Conservation (phyloP, 2,797 vertebrate species). For the Gadopsis marmoratus region DNA sequence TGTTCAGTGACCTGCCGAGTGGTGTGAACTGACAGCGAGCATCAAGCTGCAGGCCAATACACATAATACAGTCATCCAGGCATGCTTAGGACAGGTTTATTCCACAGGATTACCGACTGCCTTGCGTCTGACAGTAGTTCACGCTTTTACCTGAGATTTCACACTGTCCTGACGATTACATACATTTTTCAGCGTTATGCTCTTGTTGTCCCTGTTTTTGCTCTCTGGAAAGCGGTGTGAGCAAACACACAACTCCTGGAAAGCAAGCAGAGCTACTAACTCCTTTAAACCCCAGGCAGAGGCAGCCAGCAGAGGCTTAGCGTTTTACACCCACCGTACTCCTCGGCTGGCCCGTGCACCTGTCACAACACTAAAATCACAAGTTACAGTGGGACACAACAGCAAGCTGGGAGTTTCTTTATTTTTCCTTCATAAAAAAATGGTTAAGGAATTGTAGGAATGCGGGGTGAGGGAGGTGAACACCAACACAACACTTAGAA, state of each 20-base stretch:
- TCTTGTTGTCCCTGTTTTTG: constrained; percentile 15
- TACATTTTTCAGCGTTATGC: not conserved
- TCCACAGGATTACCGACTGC: not conserved
- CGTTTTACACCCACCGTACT: constrained; percentile 21
- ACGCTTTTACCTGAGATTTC: constrained; percentile 3
- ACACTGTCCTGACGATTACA: not conserved
- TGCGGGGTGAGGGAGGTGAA: constrained; percentile 30
- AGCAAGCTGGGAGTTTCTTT: constrained; percentile 41
- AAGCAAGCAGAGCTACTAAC: constrained; percentile 54
- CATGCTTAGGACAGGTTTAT: constrained; percentile 23
- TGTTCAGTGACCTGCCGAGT: constrained; percentile 43
- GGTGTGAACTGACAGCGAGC: constrained; percentile 34
- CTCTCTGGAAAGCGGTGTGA: constrained; percentile 54
- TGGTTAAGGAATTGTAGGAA: constrained; percentile 50
- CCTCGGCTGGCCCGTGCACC: constrained; percentile 26
- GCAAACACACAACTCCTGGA: constrained; percentile 53
- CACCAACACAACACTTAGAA: constrained; percentile 35
- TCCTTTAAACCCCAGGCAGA: constrained; percentile 61
- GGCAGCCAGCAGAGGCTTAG: constrained; percentile 18
- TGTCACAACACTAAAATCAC: constrained; percentile 33
- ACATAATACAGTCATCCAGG: constrained; percentile 44
- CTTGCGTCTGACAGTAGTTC: not conserved
- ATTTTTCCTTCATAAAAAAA: constrained; percentile 34
- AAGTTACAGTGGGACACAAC: constrained; percentile 20
- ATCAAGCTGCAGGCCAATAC: constrained; percentile 44